Base-by-base conservation (phyloP, 1,140 invertebrate genomes). In the Papilio helenus region DNA sequence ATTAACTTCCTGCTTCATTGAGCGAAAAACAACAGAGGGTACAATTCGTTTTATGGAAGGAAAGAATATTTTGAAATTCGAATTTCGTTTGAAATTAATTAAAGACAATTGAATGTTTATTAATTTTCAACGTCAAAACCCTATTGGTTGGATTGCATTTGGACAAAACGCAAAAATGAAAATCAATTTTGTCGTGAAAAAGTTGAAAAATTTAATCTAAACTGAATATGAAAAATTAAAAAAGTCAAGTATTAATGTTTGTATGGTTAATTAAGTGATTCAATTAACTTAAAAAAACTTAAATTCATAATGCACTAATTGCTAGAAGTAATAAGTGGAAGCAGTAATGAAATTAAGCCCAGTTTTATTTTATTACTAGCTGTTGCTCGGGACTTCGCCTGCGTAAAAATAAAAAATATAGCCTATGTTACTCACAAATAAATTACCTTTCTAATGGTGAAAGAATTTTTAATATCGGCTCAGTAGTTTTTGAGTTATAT, bases 1-100 rank as follows among this genome's bases (percentile, higher is more conserved):
- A 61, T 68, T 68, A 68, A 68, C 26, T 68, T 34, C 14, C 12
- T 16, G 16, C 26, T 68, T 68, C 26, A 68, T 68, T 68, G 26
- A 14, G 14, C 26, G 61, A 68, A 29, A 34, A 68, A 68, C 61
- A 68, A 34, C 26, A 29, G 26, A 23, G 23, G 58, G 58, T 12
- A 23, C 3, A 29, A 68, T 34, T 29, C 26, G 61, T 68, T 68
- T 68, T 68, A 7, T 65, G 34, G 29, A 29, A 68, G 26, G 14
- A 68, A 68, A 68, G 34, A 68, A 23, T 18, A 29, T 5, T 14
- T 34, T 68, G 61, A 68, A 68, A 34, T 34, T 39, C 34, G 34
- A 39, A 39, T 12, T 34, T 4, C 12, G 29, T 18, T 29, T 68
- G 61, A 29, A 8, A 14, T 68, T 34, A 68, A 26, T 29, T 68